phyloP scores from a whole-genome alignment of 2,113 vertebrate genomes.

The Eleginops maclovinus region DNA sequence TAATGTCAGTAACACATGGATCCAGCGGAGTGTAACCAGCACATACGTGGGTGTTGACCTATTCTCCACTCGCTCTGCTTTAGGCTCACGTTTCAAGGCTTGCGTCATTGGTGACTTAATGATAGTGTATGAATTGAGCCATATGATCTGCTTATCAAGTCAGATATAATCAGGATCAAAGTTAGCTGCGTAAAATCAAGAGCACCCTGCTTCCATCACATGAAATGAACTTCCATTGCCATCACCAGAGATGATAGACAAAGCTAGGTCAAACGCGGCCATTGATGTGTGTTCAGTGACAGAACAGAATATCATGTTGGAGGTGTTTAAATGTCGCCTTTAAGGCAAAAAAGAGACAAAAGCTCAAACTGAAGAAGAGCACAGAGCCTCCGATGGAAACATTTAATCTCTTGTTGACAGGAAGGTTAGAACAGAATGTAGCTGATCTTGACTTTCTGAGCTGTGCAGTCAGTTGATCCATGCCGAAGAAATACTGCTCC shows the following conservation, averaged over 20 bases:
- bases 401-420: conserved; percentile 31
- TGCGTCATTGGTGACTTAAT: conserved; percentile 9
- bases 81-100: conserved; percentile 31
- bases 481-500: conserved; percentile 41
- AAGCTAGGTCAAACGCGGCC: not conserved
- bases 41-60: conserved; percentile 54
- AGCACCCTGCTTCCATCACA: not conserved
- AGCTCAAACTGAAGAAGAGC: not conserved
- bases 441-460: conserved; percentile 27
- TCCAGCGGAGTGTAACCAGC: conserved; percentile 31
- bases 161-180: conserved; percentile 23
- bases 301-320: conserved; percentile 15
- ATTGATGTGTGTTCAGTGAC: conserved; percentile 8
- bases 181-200: conserved; percentile 2
- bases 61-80: conserved; percentile 7
- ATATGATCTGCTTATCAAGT: conserved; percentile 8
- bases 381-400: conserved; percentile 2
- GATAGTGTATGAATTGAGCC: conserved; percentile 20
- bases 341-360: conserved; percentile 21
- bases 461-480: conserved; percentile 39
- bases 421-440: conserved; percentile 35
- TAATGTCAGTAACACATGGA: conserved; percentile 49
- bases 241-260: not conserved
- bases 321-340: conserved; percentile 21
- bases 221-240: not conserved